Percentiles rank a stretch among this genome's conserved stretches.
phyloP scores from a whole-genome alignment of 1,140 invertebrate species.

The Oncopeltus fasciatus region DNA sequence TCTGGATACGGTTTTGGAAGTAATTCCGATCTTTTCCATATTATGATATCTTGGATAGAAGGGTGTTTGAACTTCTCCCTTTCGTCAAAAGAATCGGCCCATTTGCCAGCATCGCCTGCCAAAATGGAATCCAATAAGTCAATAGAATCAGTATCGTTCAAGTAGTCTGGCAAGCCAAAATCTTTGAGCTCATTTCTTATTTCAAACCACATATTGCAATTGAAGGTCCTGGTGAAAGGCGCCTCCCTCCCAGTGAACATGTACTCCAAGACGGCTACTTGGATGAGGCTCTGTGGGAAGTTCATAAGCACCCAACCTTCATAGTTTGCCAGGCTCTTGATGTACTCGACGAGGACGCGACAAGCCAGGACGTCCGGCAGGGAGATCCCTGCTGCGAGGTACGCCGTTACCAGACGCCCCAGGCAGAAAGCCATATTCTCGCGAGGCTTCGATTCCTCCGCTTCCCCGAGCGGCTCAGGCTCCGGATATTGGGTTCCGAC shows the following conservation, averaged over 20 bases:
- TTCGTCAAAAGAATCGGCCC: background rate
- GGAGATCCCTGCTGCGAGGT: conserved; percentile 34
- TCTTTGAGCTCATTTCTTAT: background rate
- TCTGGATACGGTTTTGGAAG: background rate
- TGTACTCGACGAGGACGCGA: conserved; percentile 41
- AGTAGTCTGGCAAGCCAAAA: background rate
- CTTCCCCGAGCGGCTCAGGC: no score
- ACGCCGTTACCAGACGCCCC: conserved; percentile 39
- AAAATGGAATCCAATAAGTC: background rate
- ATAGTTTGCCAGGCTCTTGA: conserved; percentile 34
- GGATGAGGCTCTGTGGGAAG: conserved; percentile 42
- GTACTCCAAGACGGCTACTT: conserved; percentile 3
- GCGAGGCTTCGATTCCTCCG: no score
- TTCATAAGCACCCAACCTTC: conserved; percentile 45
- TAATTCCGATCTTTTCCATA: background rate
- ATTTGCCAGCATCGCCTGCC: background rate
- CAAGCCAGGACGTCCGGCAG: conserved; percentile 38
- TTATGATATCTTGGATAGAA: background rate
- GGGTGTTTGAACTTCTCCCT: background rate
- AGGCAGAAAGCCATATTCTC: no score
- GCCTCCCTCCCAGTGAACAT: background rate
- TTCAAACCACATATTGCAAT: background rate
- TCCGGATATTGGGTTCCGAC: no score
- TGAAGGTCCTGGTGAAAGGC: background rate
- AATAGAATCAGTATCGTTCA: background rate